These are phyloP conservation scores for Panagrolaimus sp. DNA, from an alignment of 1,140 invertebrate genomes.

Conservation along the genomic window DNA sequence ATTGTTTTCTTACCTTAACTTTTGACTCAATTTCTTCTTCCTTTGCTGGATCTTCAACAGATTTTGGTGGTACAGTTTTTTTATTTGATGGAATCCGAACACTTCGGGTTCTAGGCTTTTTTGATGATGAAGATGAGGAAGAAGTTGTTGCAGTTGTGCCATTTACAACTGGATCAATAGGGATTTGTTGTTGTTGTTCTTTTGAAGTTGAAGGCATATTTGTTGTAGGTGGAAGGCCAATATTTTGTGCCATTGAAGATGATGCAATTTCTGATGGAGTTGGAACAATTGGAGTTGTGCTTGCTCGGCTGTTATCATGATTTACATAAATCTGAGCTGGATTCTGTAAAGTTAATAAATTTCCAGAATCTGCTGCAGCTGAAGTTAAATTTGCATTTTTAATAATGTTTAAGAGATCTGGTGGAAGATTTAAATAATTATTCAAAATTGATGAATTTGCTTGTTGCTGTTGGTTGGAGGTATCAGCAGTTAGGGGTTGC, in stretches of 20 bases:
- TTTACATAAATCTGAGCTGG: too few relatives aligned
- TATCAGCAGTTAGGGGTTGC: too few relatives aligned
- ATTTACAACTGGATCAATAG: neutral
- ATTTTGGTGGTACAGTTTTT: slow-evolving; percentile 1
- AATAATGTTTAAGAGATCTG: too few relatives aligned
- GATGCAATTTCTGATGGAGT: neutral
- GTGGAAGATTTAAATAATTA: too few relatives aligned
- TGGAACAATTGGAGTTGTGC: neutral
- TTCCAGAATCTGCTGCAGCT: too few relatives aligned
- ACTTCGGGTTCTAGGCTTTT: slow-evolving; percentile 6
- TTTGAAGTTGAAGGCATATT: neutral
- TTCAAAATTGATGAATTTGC: too few relatives aligned
- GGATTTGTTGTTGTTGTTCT: too few relatives aligned
- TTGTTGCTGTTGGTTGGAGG: too few relatives aligned
- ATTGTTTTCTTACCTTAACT: neutral
- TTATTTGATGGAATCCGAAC: neutral
- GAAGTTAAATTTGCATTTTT: too few relatives aligned
- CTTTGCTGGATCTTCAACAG: slow-evolving; percentile 13
- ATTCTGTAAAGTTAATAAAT: too few relatives aligned
- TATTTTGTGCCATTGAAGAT: neutral
- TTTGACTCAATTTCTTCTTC: slow-evolving; percentile 12
- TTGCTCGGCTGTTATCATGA: too few relatives aligned
- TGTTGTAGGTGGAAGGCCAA: neutral
- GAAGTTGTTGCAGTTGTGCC: neutral
- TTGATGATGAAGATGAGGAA: neutral